Percentiles rank a stretch among this genome's conserved stretches.
These are phyloP conservation scores for Pipa parva DNA, from an alignment of 2,113 vertebrate species.

Conservation along the genomic window DNA sequence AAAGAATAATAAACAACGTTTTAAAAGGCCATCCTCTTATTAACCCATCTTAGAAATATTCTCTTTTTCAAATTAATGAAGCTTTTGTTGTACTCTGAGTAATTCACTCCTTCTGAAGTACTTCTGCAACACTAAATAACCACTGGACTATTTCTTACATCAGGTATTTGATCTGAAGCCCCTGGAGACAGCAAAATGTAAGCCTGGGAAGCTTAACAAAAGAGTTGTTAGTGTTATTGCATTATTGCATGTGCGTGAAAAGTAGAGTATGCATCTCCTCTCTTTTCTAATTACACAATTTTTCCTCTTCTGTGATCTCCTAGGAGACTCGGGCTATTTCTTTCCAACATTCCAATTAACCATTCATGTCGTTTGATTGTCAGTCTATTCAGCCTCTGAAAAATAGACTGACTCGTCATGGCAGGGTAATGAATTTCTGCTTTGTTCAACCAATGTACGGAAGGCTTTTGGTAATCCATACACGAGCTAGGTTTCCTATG, in stretches of 20 bases:
- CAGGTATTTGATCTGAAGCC: not conserved
- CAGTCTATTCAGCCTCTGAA: not conserved
- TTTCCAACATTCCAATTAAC: slow-evolving; percentile 10
- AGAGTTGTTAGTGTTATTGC: not conserved
- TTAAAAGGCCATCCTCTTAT: not conserved
- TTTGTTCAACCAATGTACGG: not conserved
- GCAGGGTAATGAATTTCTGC: slow-evolving; percentile 3
- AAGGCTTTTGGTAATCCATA: slow-evolving; percentile 1
- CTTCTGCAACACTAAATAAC: not conserved
- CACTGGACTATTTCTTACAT: not conserved
- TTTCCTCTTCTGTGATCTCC: slow-evolving; percentile 1
- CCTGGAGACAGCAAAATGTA: not conserved
- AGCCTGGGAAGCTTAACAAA: not conserved
- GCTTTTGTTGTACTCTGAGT: not conserved
- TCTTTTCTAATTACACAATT: not conserved
- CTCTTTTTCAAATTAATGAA: not conserved
- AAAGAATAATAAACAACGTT: not conserved
- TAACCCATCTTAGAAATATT: not conserved
- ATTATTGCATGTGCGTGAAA: not conserved
- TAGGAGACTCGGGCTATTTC: slow-evolving; percentile 4
- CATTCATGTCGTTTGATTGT: not conserved
- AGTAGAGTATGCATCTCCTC: not conserved
- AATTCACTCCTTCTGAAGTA: not conserved
- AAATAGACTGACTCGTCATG: not conserved
- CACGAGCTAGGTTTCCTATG: not conserved